Evolutionary conservation across 2,888 invertebrate species (phyloP), one percentile per base, ranked within the genome.

Genomic region (Rhingia rostrata): DNA sequence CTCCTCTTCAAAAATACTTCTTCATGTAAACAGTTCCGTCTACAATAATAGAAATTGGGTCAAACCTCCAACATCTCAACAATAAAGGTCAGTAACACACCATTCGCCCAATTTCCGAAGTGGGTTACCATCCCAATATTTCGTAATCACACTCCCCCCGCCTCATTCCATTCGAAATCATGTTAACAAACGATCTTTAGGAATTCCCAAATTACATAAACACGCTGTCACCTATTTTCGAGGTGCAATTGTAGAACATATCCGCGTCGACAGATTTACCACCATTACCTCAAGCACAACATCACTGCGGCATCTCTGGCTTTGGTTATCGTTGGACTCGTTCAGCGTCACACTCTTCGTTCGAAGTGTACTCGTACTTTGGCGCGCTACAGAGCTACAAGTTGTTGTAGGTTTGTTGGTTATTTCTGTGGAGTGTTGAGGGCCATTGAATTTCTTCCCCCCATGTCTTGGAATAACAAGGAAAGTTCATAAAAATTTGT

Each of bases 231-330:
- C 67, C 73, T 83, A 73, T 60, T 78, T 82, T 35, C 43, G 56
- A 79, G 67, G 73, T 79, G 73, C 73, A 69, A 69, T 83, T 69
- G 78, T 79, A 73, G 73, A 79, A 79, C 67, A 79, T 74, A 79
- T 73, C 64, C 58, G 69, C 69, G 22, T 22, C 73, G 83, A 83
- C 79, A 79, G 79, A 83, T 83, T 78, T 79, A 79, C 67, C 79
- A 79, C 14, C 58, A 80, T 67, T 67, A 12, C 51, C 51, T 39
- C 22, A 22, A 30, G 47, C 22, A 14, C 4, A 45, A 12, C 35
- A 69, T 63, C 12, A n/a, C 54, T 37, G 30, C 30, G 33, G 43
- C 39, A 41, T 60, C 60, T 22, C 53, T 64, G 45, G 43, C 64
- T 78, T 77, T 39, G 14, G 64, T 30, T 12, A n/a, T 39, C 39